Conservation (phyloP, 2,113 vertebrate species). For the Chloroceryle aenea region DNA sequence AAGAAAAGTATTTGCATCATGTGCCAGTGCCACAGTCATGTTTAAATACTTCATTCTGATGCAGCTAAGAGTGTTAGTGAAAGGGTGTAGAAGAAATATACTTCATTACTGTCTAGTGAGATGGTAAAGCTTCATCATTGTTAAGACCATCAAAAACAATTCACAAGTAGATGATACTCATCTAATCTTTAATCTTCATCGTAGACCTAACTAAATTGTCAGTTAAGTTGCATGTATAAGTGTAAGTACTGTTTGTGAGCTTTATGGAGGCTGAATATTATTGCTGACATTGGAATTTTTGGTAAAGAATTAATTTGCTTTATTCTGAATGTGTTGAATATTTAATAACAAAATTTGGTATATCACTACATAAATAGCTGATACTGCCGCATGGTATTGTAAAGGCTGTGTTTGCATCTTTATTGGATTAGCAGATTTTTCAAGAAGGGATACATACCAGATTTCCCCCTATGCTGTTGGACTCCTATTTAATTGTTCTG, state of each 20-base stretch:
- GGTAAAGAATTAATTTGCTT: neutral
- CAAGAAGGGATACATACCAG: neutral
- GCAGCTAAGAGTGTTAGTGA: neutral
- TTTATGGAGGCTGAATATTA: neutral
- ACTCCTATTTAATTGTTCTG: neutral
- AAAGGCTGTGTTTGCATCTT: neutral
- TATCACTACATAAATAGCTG: neutral
- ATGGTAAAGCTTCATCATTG: neutral
- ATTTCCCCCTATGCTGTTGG: neutral
- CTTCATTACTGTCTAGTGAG: neutral
- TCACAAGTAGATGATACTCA: neutral
- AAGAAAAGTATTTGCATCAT: neutral
- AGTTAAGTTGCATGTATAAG: neutral
- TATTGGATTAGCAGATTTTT: constrained; percentile 8
- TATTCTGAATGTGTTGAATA: neutral
- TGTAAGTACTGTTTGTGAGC: neutral
- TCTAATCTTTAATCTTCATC: neutral
- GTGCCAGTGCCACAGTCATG: neutral
- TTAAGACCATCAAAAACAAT: neutral
- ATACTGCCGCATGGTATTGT: neutral
- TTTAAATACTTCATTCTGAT: neutral
- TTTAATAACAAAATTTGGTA: neutral
- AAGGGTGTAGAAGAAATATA: neutral
- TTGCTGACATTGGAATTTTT: neutral
- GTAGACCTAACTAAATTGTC: neutral